Percentiles rank a stretch among this genome's conserved stretches.
Evolutionary conservation across 2,797 vertebrate species (phyloP).

Genomic region (Notolabrus celidotus): DNA sequence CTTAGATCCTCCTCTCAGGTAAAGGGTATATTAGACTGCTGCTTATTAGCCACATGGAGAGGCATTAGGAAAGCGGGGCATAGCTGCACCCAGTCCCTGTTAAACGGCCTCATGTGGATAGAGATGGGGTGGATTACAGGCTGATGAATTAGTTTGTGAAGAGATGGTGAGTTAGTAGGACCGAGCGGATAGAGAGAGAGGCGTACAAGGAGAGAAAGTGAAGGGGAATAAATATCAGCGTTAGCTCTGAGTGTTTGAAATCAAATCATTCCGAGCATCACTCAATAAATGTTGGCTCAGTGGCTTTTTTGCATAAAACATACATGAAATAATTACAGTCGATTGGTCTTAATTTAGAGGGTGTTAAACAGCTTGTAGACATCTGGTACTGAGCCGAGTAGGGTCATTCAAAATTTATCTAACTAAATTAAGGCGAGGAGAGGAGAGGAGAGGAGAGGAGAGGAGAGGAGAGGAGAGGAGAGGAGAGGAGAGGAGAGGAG

Average conservation of each 20-base stretch:
- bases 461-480: constrained; percentile 71
- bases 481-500: constrained; percentile 69
- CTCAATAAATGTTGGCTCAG: constrained; percentile 93
- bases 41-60: constrained; percentile 83
- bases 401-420: constrained; percentile 99
- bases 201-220: constrained; percentile 40
- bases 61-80: constrained; percentile 77
- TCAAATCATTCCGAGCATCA: constrained; percentile 87
- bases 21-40: constrained; percentile 76
- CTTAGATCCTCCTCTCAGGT: constrained; percentile 80
- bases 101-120: constrained; percentile 79
- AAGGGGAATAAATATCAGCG: constrained; percentile 68
- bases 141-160: constrained; percentile 79
- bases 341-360: constrained; percentile 98
- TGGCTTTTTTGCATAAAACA: constrained; percentile 94
- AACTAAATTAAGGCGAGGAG: constrained; percentile 92
- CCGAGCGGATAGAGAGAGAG: constrained; percentile 40
- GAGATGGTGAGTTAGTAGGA: constrained; percentile 60
- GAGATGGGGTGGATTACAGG: constrained; percentile 77
- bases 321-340: constrained; percentile 97
- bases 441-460: constrained; percentile 53
- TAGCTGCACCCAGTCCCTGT: constrained; percentile 75
- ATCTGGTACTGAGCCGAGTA: constrained; percentile 97
- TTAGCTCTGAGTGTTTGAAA: constrained; percentile 73
- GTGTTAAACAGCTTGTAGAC: constrained; percentile 99